Evolutionary conservation across 2,888 invertebrate species (phyloP), one percentile per base, ranked within the genome.

Genomic region (Torymus texanus): DNA sequence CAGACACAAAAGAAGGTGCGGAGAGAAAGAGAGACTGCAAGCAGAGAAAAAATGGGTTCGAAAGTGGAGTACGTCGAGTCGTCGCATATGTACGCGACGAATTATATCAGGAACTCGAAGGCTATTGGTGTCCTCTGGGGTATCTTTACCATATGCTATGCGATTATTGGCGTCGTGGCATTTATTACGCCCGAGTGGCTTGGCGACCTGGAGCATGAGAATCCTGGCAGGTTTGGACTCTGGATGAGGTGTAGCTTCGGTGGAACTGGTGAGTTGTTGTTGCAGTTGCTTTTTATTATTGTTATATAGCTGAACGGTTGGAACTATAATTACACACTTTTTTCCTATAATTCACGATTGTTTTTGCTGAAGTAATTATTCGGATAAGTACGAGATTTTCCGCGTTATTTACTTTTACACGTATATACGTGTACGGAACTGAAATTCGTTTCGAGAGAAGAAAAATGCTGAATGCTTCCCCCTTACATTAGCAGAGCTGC

Each of bases 41-140:
- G 21, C 21, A 21, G 53, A 18, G 29, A 68, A 58, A 90, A 91
- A 88, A 97, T 97, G 96, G 96, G 96, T 87, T 96, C 96, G 82
- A 97, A 97, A 93, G 95, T 97, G 89, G 97, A 97, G 90, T 97
- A 97, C 92, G 96, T 97, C 87, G 97, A 97, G 91, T 95, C 96
- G 85, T 95, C 96, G 85, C 97, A 97, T 91, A 94, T 97, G 90
- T 96, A 97, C 91, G 96, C 96, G 83, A 96, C 97, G 81, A 96
- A 96, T 91, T 97, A 97, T 90, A 96, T 96, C 84, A 93, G 97
- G 85, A 97, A 97, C 92, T 96, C 96, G 84, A 97, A 96, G 92
- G 98, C 98, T 70, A 97, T 99, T 83, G 98, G 97, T 72, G 98
- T 98, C 81, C 93, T 98, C 84, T 99, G 99, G 99, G 98, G 96